Base-by-base conservation (phyloP, 2,113 vertebrate species). In the Rhinoderma darwinii region DNA sequence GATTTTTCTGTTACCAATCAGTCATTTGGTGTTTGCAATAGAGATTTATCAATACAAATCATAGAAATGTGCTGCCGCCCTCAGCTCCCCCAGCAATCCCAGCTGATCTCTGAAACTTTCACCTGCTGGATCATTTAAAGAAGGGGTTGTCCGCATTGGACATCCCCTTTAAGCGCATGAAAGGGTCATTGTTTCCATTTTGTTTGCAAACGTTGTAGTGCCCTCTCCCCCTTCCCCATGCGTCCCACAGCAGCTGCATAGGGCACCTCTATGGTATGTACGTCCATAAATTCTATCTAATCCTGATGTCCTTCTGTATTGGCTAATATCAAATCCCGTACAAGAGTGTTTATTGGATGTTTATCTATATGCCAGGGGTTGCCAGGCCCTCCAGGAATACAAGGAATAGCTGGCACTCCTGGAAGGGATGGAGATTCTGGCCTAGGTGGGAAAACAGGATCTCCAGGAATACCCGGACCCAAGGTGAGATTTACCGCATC, bases 371-470 rank as follows among this genome's bases (percentile, higher is more conserved):
- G 8, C 0, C 85, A 97, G 97, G 97, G 96, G 2, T 92, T 96
- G 0, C 89, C 70, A 0, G 97, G 97, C 3, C 91, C 88, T 10
- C 93, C 89, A 75, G 97, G 97, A 20, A 72, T 90, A 44, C 91
- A 93, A 0, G 97, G 97, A 70, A 90, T 86, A 80, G 70, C 68
- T 0, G 97, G 97, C n/a, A 76, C 88, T 59, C 92, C 92, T 0
- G 97, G 96, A 25, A 94, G 90, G 0, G 91, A 96, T 72, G 97
- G 96, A 0, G 90, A 90, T 73, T 91, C 94, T 18, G 96, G 96
- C 11, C 84, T 93, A 88, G 95, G 95, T 63, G 96, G 96, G 63
- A 93, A 93, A 82, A 93, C 92, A 0, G 97, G 96, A 1, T 86
- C 89, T 0, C 89, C 89, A 68, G 97, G 97, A 76, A 84, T 87